Conservation (phyloP, 2,113 vertebrate genomes). For the Ageneiosus marmoratus region DNA sequence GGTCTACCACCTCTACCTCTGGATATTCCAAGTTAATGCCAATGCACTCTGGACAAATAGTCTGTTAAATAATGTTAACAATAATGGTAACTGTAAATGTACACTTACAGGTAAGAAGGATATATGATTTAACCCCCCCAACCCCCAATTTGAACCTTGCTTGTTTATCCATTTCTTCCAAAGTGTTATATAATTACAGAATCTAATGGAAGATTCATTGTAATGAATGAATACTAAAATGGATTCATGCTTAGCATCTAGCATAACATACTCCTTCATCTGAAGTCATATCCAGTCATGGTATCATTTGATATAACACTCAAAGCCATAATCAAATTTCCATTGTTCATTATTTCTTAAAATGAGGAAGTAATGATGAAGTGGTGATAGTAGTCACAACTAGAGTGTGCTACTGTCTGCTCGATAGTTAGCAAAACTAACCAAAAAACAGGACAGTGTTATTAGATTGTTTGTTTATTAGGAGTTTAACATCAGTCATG, state of each 20-base stretch:
- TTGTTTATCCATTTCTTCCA: neutral
- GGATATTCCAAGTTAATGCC: too few relatives aligned
- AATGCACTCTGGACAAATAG: too few relatives aligned
- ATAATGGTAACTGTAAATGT: too few relatives aligned
- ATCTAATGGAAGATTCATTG: neutral
- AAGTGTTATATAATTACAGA: neutral
- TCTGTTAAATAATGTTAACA: too few relatives aligned
- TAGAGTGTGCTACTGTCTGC: neutral
- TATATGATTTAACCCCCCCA: too few relatives aligned
- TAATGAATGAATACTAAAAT: neutral
- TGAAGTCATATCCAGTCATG: neutral
- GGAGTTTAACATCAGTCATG: too few relatives aligned
- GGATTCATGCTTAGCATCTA: neutral
- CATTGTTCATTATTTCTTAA: neutral
- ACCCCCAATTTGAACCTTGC: too few relatives aligned
- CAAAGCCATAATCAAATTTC: neutral
- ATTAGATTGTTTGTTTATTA: too few relatives aligned
- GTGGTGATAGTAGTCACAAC: neutral
- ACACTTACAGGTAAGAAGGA: too few relatives aligned
- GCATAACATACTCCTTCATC: neutral
- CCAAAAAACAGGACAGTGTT: neutral
- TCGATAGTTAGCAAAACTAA: neutral
- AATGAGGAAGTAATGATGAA: neutral
- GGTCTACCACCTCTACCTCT: too few relatives aligned
- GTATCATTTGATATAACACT: neutral